Base-by-base conservation (phyloP, 2,113 vertebrate species). In the Acrocephalus kingi region DNA sequence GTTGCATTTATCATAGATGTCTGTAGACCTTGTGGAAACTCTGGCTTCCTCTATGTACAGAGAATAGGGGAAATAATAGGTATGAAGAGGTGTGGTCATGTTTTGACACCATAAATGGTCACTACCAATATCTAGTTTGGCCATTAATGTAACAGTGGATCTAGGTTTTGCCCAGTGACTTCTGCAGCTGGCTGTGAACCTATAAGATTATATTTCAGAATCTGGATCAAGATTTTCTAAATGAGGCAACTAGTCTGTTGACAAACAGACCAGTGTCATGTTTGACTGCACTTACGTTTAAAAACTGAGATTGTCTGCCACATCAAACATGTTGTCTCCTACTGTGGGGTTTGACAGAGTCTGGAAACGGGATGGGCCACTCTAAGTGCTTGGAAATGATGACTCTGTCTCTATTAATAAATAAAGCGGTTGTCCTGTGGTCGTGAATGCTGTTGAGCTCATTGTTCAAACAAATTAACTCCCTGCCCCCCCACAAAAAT, bases 381-480 rank as follows among this genome's bases (percentile, higher is more conserved):
- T 79, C 31, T 35, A 23, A 91, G 62, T 11, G 1, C 55, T 91
- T 89, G 72, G 94, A 93, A 96, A 90, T 3, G 56, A 75, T 82
- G 85, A 72, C 51, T 96, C 67, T 3, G 2, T 71, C 84, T 89
- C 73, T 91, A 55, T 89, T 89, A 89, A 89, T 96, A 95, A 87
- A 73, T 69, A 35, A 93, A 88, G 48, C n/a, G 24, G 33, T 78
- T 76, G 48, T 94, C 48, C 67, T 94, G 71, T 73, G 54, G 86
- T 91, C 10, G 19, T 86, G 48, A 81, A 78, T 4, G 43, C 51
- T 59, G 73, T 51, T 91, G 84, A 93, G 51, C 59, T 91, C 87
- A 74, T 95, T 95, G 91, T 94, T 95, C 87, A 73, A 76, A 90
- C 76, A 92, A 58, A 83, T 94, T 92, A 86, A 86, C 33, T 89